A percentile compares a stretch with the other conserved stretches of the same genome.
Conservation (phyloP, 2,888 invertebrate species). For the Julus scanicus region DNA sequence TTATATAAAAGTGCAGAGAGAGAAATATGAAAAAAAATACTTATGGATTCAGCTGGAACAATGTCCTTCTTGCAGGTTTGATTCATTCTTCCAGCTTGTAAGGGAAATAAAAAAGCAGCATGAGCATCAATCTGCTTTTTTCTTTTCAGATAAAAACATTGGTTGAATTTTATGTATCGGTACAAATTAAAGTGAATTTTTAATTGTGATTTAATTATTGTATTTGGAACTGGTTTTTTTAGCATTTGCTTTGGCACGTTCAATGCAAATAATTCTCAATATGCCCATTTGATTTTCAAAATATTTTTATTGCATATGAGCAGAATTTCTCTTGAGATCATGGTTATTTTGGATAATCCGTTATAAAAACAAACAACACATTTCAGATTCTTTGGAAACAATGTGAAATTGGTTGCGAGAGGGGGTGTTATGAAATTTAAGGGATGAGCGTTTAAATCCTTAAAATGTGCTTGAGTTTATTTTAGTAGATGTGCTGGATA, state of each 20-base stretch:
- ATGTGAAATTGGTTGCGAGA: too few species aligned
- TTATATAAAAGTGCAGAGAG: neutral
- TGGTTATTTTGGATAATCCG: too few species aligned
- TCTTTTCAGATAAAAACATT: constrained; percentile 28
- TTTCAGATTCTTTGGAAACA: too few species aligned
- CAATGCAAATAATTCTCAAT: neutral
- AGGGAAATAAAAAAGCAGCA: constrained; percentile 44
- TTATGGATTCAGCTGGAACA: constrained; percentile 30
- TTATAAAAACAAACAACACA: too few species aligned
- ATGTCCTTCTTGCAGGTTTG: constrained; percentile 6
- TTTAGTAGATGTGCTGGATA: too few species aligned
- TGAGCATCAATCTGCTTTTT: neutral
- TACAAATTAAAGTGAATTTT: constrained; percentile 52
- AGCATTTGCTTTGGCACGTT: neutral
- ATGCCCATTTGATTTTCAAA: too few species aligned
- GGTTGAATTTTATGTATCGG: constrained; percentile 50
- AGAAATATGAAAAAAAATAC: constrained; percentile 37
- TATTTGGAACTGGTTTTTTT: neutral
- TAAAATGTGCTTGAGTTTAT: too few species aligned
- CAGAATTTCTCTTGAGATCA: too few species aligned
- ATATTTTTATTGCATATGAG: too few species aligned
- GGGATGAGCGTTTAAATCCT: too few species aligned
- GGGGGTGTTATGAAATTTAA: too few species aligned
- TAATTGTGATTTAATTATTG: constrained; percentile 40
- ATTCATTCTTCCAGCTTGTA: constrained; percentile 30